phyloP scores from a whole-genome alignment of 2,888 invertebrate species.

The Catocala nupta region DNA sequence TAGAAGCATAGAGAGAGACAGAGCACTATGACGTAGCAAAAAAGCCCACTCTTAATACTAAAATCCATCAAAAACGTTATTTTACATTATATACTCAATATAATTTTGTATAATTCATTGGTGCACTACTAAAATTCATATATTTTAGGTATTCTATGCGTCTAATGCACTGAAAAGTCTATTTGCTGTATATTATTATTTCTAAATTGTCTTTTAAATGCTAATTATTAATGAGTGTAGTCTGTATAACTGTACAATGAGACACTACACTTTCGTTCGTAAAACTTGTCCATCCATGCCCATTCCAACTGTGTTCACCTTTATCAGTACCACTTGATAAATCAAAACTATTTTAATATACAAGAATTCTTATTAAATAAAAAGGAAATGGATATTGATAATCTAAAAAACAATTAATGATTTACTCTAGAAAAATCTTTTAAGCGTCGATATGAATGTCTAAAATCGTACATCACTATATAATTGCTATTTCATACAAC shows the following conservation, averaged over 20 bases:
- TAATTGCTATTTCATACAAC: too few relatives aligned
- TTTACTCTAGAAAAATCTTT: too few relatives aligned
- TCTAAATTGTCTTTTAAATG: conserved; percentile 15
- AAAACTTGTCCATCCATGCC: conserved; percentile 35
- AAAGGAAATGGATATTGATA: too few relatives aligned
- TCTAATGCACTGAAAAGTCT: conserved; percentile 38
- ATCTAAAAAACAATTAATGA: too few relatives aligned
- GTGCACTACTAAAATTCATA: conserved; percentile 28
- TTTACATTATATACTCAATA: conserved; percentile 24
- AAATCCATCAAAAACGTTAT: conserved; percentile 13
- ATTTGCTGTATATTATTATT: conserved; percentile 16
- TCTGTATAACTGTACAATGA: conserved; percentile 44
- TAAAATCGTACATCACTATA: too few relatives aligned
- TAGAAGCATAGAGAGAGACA: conserved; percentile 6
- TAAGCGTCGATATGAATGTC: too few relatives aligned
- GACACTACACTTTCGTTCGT: conserved; percentile 43
- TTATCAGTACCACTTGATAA: conserved; percentile 27
- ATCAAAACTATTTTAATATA: not conserved
- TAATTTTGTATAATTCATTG: conserved; percentile 20
- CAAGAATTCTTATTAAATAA: too few relatives aligned
- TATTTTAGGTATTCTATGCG: conserved; percentile 24
- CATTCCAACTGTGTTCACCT: conserved; percentile 20
- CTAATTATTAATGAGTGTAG: conserved; percentile 14
- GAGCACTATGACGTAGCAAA: conserved; percentile 23
- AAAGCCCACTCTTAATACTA: conserved; percentile 26